Evolutionary conservation across 2,888 invertebrate genomes (phyloP).

Genomic region (Venusia cambrica): DNA sequence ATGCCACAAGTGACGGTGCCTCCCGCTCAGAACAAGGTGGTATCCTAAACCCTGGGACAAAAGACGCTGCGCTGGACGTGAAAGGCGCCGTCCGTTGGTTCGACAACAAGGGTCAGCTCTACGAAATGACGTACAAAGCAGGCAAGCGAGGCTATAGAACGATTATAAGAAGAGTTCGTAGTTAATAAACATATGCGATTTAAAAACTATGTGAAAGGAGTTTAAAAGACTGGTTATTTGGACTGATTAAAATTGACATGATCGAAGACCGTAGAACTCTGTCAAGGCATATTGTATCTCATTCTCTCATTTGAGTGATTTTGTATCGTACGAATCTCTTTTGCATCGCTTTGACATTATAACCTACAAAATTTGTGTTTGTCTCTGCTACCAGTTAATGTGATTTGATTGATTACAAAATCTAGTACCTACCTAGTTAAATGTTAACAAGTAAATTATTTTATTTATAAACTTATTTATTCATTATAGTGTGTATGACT

Average conservation of each 20-base stretch:
- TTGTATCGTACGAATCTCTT: too few relatives aligned
- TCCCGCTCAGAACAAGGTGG: constrained; percentile 73
- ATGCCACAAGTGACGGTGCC: constrained; percentile 76
- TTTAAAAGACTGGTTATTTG: constrained; percentile 29
- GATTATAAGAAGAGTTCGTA: constrained; percentile 59
- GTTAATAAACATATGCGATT: constrained; percentile 17
- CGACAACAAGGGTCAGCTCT: constrained; percentile 68
- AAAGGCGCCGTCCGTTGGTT: constrained; percentile 72
- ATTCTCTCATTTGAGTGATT: too few relatives aligned
- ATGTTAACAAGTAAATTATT: background rate
- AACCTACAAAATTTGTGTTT: too few relatives aligned
- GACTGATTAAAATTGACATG: constrained; percentile 13
- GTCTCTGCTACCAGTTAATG: too few relatives aligned
- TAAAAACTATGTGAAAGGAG: background rate
- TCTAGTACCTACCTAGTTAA: too few relatives aligned
- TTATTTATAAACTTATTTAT: constrained; percentile 19
- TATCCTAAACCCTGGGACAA: constrained; percentile 58
- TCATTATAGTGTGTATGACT: constrained; percentile 20
- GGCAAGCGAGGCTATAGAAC: constrained; percentile 74
- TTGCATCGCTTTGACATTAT: too few relatives aligned
- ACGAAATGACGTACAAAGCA: constrained; percentile 75
- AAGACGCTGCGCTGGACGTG: constrained; percentile 62
- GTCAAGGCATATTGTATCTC: too few relatives aligned
- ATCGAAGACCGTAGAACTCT: too few relatives aligned
- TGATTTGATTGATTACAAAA: too few relatives aligned